Base-by-base conservation (phyloP, 2,113 vertebrate genomes). In the Sebastes fasciatus region DNA sequence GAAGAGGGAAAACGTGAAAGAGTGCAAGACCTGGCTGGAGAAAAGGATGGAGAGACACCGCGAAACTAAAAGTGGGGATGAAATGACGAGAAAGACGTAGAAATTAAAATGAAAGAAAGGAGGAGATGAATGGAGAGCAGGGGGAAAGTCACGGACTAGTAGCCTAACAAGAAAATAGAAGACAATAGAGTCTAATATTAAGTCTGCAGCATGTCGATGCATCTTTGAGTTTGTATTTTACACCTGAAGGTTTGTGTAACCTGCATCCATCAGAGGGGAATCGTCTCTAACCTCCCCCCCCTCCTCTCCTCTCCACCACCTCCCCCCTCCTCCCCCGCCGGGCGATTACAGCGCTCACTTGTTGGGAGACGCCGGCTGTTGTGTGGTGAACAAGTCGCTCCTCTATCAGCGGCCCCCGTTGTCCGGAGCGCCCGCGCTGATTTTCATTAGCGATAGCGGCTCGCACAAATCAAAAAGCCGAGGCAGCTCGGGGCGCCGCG, bases 401-500 rank as follows among this genome's bases (percentile, higher is more conserved):
- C 68, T 89, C 89, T 90, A 90, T 90, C 90, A 66, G 84, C 57
- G 17, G 71, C 69, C 23, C 65, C 84, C 55, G 88, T 88, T 88
- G 90, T 93, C 85, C 88, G 51, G 79, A 86, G 89, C 65, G 52
- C 9, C 85, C 10, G 74, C 45, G 54, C 84, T 88, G 92, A 93
- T 93, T 92, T 92, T 92, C 92, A 92, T 92, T 90, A 91, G 88
- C 70, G 93, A 94, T 93, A 94, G 86, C 77, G 12, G 26, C 86
- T 70, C 67, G 64, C 84, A 83, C 87, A 89, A 92, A 92, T 91
- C 87, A 91, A 81, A 89, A 80, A 83, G 88, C 79, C 8, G 81
- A 79, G 88, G 71, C 79, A 34, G 82, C 84, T 79, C 60, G 40
- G 82, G 89, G 85, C 82, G 60, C 74, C 46, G 49, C 60, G 76